Percentiles rank a stretch among this genome's conserved stretches.
Evolutionary conservation across 1,140 invertebrate genomes (phyloP).

Genomic region (Zaprionus capensis): DNA sequence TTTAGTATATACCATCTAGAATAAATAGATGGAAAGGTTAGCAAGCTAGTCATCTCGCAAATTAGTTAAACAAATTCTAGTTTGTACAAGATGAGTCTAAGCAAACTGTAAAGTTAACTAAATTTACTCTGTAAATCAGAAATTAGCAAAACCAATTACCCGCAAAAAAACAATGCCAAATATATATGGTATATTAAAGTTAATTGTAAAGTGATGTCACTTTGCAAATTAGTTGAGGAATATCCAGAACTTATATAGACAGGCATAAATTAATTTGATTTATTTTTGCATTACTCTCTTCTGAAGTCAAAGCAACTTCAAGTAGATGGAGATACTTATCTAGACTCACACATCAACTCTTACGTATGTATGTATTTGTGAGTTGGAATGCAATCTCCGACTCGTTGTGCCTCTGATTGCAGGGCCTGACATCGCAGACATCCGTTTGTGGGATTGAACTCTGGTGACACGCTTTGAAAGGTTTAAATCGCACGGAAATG

Average conservation of each 20-base stretch:
- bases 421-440: slow-evolving; percentile 13
- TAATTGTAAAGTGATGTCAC: not conserved
- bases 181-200: not conserved
- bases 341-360: not conserved
- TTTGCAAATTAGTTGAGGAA: not conserved
- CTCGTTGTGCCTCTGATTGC: slow-evolving; percentile 33
- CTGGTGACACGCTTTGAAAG: slow-evolving; percentile 32
- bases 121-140: not conserved
- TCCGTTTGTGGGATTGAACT: slow-evolving; percentile 17
- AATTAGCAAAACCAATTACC: not conserved
- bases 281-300: slow-evolving; percentile 6
- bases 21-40: not conserved
- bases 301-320: not conserved
- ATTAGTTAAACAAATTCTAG: slow-evolving; percentile 18
- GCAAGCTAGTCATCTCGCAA: not conserved
- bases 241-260: not conserved
- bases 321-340: not conserved
- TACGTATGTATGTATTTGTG: not conserved
- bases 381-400: slow-evolving; percentile 6
- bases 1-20: not conserved
- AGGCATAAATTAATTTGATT: slow-evolving; percentile 7
- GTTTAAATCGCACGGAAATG: slow-evolving; percentile 53
- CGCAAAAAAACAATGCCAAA: not conserved
- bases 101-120: not conserved
- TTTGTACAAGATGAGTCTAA: not conserved